These are phyloP conservation scores for Aegotheles bennettii DNA, from an alignment of 2,113 vertebrate species.

Conservation along the genomic window DNA sequence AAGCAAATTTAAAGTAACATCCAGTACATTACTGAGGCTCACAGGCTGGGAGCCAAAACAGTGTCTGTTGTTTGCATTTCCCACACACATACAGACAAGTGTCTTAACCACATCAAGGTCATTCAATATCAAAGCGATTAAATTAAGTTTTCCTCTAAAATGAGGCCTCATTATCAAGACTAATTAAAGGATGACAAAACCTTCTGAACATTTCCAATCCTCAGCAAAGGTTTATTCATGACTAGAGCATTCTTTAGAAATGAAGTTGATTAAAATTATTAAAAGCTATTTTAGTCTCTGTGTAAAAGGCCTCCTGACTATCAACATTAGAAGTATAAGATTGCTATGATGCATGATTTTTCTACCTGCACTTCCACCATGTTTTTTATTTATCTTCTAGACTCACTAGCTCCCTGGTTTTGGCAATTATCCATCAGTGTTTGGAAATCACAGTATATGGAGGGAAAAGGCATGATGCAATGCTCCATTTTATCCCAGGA, in stretches of 20 bases:
- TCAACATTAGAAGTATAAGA: neutral
- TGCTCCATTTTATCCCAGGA: neutral
- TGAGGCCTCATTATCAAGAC: constrained; percentile 55
- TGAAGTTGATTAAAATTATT: constrained; percentile 21
- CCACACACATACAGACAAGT: constrained; percentile 60
- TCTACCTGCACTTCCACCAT: neutral
- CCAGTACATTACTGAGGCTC: constrained; percentile 20
- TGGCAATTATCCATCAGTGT: neutral
- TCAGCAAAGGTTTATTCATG: constrained; percentile 35
- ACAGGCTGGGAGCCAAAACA: constrained; percentile 62
- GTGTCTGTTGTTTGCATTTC: constrained; percentile 74
- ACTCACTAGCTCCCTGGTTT: neutral
- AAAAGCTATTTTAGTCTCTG: constrained; percentile 24
- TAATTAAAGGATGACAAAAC: constrained; percentile 69
- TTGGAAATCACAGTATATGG: neutral
- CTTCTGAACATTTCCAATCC: constrained; percentile 3
- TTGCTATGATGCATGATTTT: neutral
- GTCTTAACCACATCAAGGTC: constrained; percentile 67
- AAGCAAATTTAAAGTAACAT: constrained; percentile 69
- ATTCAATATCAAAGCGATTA: constrained; percentile 59
- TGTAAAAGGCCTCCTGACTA: constrained; percentile 11
- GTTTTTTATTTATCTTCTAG: constrained; percentile 8
- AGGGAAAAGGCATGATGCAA: neutral
- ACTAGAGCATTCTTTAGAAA: constrained; percentile 1
- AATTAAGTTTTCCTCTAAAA: constrained; percentile 68